Evolutionary conservation across 2,888 invertebrate genomes (phyloP).

Genomic region (Thera obeliscata): DNA sequence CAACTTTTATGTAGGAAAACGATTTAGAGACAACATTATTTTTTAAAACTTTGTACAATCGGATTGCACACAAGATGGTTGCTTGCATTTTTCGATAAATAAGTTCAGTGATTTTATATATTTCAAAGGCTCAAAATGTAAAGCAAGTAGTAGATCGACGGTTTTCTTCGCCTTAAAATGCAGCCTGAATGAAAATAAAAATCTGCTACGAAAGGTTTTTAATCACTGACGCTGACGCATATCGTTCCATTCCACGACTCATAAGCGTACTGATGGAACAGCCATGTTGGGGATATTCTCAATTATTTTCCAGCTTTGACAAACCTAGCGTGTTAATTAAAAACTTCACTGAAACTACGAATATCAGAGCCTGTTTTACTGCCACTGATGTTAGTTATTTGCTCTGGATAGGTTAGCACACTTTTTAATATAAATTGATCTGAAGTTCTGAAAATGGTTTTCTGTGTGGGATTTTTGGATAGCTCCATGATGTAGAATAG

Average conservation of each 20-base stretch:
- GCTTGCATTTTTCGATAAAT: too few species aligned
- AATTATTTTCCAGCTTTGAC: constrained; percentile 64
- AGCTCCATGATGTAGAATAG: background rate
- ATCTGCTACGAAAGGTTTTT: constrained; percentile 22
- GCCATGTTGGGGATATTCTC: constrained; percentile 39
- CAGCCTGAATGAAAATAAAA: constrained; percentile 12
- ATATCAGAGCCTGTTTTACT: constrained; percentile 8
- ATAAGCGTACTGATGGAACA: constrained; percentile 4
- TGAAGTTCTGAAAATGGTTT: background rate
- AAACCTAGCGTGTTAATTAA: constrained; percentile 65
- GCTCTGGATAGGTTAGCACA: background rate
- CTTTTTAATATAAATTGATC: background rate
- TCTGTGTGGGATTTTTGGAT: background rate
- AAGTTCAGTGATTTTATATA: too few species aligned
- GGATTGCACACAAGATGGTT: too few species aligned
- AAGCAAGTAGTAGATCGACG: too few species aligned
- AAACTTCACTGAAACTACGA: constrained; percentile 39
- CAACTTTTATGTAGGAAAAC: too few species aligned
- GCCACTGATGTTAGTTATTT: background rate
- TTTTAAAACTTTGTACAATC: too few species aligned
- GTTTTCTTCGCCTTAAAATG: background rate
- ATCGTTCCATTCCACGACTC: constrained; percentile 11
- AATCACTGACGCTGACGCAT: constrained; percentile 19
- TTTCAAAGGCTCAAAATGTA: too few species aligned
- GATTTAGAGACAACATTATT: too few species aligned